phyloP scores from a whole-genome alignment of 2,113 vertebrate species.

The Petrocephalus zakoni region DNA sequence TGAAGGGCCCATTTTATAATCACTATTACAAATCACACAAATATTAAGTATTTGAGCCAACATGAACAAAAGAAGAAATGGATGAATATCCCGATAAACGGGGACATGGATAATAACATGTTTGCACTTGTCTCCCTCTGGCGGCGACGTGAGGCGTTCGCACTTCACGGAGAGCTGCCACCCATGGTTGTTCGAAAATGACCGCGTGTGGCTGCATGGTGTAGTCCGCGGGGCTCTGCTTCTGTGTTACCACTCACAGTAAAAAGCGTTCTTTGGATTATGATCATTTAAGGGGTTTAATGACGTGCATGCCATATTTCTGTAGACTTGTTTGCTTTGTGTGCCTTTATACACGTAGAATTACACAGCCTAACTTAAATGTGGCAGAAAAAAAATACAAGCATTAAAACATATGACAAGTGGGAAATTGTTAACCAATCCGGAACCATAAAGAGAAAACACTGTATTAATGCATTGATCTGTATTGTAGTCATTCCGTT shows the following conservation, averaged over 20 bases:
- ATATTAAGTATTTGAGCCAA: not conserved
- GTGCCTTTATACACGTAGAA: not conserved
- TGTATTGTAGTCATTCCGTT: not conserved
- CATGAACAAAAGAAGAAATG: conserved; percentile 5
- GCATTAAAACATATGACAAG: not conserved
- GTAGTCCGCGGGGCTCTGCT: not conserved
- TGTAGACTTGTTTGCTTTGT: not conserved
- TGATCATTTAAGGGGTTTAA: not conserved
- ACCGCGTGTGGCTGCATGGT: not conserved
- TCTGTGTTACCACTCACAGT: not conserved
- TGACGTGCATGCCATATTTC: not conserved
- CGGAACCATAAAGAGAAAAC: not conserved
- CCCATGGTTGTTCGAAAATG: not conserved
- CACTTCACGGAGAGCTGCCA: not conserved
- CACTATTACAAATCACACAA: not conserved
- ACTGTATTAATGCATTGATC: not conserved
- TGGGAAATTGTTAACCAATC: not conserved
- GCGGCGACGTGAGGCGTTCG: not conserved
- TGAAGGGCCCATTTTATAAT: not conserved
- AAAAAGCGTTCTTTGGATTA: not conserved
- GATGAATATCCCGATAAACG: not conserved
- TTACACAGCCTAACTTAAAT: not conserved
- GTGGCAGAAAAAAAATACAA: not conserved
- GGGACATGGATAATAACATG: not conserved
- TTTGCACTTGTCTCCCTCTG: conserved; percentile 3